Percentiles rank a stretch among this genome's conserved stretches.
These are phyloP conservation scores for Chloebia gouldiae DNA, from an alignment of 2,113 vertebrate genomes.

Conservation along the genomic window DNA sequence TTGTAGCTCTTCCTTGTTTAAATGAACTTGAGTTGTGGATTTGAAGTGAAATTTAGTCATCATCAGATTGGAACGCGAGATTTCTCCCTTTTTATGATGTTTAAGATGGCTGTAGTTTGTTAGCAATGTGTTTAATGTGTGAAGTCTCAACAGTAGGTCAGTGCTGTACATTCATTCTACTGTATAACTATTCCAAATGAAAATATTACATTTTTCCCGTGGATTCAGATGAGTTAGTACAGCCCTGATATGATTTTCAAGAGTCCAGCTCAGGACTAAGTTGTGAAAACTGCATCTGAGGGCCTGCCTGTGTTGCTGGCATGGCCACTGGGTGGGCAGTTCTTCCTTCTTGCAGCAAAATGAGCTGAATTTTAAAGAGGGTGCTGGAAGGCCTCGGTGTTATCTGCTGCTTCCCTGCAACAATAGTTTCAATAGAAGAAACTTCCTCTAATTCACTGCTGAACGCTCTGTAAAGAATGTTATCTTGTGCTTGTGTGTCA, in stretches of 20 bases:
- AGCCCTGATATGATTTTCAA: fast-evolving
- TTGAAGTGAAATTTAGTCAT: neutral
- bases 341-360: neutral
- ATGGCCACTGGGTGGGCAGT: neutral
- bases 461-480: neutral
- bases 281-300: neutral
- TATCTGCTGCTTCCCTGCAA: neutral
- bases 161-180: neutral
- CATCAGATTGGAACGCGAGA: fast-evolving
- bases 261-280: neutral
- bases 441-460: neutral
- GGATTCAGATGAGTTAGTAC: fast-evolving
- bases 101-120: neutral
- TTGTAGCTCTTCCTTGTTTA: neutral
- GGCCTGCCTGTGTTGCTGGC: neutral
- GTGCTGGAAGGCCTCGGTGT: neutral
- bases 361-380: neutral
- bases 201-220: fast-evolving
- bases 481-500: neutral
- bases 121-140: neutral
- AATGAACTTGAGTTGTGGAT: neutral
- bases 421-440: neutral
- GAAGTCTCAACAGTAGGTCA: neutral
- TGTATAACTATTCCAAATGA: neutral
- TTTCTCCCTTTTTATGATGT: neutral